Evolutionary conservation across 2,888 invertebrate species (phyloP).

Genomic region (Chrysolina oricalcia): DNA sequence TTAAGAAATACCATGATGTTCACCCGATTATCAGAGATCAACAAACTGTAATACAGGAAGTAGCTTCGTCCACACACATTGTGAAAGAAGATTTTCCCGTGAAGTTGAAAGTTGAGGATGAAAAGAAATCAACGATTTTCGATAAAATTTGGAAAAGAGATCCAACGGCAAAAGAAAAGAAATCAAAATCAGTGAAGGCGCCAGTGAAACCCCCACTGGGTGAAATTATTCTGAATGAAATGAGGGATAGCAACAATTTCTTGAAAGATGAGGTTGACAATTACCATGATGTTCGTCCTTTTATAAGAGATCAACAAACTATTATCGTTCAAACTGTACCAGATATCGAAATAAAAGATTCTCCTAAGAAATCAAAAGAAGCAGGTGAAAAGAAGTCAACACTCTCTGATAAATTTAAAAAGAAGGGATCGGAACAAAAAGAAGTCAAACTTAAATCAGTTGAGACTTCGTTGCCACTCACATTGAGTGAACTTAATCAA

Average conservation of each 20-base stretch:
- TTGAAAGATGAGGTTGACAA: constrained; percentile 55
- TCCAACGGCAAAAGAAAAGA: constrained; percentile 25
- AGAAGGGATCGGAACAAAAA: constrained; percentile 57
- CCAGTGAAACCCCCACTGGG: constrained; percentile 42
- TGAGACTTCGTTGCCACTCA: background rate
- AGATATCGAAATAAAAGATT: constrained; percentile 5
- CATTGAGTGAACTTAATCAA: background rate
- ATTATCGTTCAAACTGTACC: constrained; percentile 9
- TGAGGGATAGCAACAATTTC: constrained; percentile 53
- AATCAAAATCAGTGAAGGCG: constrained; percentile 18
- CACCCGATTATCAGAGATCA: background rate
- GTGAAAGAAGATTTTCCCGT: constrained; percentile 28
- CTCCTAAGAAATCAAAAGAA: constrained; percentile 4
- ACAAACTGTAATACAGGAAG: background rate
- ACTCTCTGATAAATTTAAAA: constrained; percentile 60
- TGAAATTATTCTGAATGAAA: constrained; percentile 48
- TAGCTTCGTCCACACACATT: background rate
- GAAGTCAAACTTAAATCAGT: constrained; percentile 26
- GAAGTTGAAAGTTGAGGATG: background rate
- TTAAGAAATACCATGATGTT: constrained; percentile 57
- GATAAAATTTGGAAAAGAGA: constrained; percentile 38
- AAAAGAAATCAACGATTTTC: background rate
- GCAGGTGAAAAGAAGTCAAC: constrained; percentile 41
- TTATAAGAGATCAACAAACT: constrained; percentile 36
- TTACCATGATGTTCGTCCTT: constrained; percentile 56